Evolutionary conservation across 1,140 invertebrate genomes (phyloP), one percentile per base, ranked within the genome.

Genomic region (Pogonomyrmex barbatus): DNA sequence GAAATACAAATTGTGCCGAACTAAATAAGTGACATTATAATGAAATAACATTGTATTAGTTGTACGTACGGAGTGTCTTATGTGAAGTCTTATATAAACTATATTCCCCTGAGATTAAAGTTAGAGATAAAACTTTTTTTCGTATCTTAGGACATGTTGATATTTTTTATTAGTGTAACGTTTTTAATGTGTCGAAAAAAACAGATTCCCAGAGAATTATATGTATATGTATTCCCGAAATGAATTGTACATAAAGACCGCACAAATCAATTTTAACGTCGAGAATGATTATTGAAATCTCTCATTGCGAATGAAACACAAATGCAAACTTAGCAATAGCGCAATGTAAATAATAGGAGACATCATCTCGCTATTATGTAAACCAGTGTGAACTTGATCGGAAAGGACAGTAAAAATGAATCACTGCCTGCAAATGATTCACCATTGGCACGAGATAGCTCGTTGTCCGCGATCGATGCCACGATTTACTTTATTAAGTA

Each of bases 351-450:
- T 75, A 70, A 14, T 8, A 71, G 33, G 30, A 42, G 10, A n/a
- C 33, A 67, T 39, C 36, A 65, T 17, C n/a, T 79, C 45, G 17
- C 33, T 14, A 17, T 68, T 70, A 24, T 81, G 54, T 56, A 42
- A 82, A 54, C 9, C 17, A 12, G 9, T 45, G 52, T 58, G 17
- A 60, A 77, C 17, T 87, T 17, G 42, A 78, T 79, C 30, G 24
- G 39, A 47, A 71, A 54, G 56, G 47, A 73, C 47, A 76, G 81
- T 87, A 79, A 68, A 73, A 75, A 58, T 77, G 39, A 88, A 85
- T 65, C 88, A 89, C 86, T 89, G 88, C 88, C 86, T 85, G 70
- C 78, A 65, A 68, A 79, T 81, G 39, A 70, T 56, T 76, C 45
- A 77, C 63, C 47, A 67, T 65, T 56, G 54, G 68, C 42, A 75